A percentile compares a stretch with the other conserved stretches of the same genome.
Evolutionary conservation across 2,888 invertebrate species (phyloP).

Genomic region (Rhingia rostrata): DNA sequence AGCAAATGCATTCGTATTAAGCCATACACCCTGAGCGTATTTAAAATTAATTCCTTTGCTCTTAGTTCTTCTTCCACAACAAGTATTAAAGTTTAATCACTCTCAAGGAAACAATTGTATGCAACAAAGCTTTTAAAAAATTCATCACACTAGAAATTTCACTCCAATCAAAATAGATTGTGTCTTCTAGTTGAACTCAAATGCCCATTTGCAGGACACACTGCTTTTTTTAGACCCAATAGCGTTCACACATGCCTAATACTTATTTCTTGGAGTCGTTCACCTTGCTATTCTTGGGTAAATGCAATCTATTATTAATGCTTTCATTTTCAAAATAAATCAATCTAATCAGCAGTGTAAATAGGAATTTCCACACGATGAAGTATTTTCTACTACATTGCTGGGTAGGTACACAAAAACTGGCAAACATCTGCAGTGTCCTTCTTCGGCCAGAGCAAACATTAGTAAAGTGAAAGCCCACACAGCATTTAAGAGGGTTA

Average conservation of each 20-base stretch:
- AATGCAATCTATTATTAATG: slow-evolving; percentile 39
- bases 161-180: not conserved
- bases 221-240: not conserved
- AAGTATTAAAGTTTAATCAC: slow-evolving; percentile 23
- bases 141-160: slow-evolving; percentile 4
- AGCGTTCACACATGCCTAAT: not conserved
- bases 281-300: not conserved
- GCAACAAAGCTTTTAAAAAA: slow-evolving; percentile 24
- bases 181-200: not conserved
- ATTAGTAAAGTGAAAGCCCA: not conserved
- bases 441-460: not conserved
- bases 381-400: not conserved
- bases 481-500: not conserved
- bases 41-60: slow-evolving; percentile 16
- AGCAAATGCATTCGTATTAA: too few species aligned
- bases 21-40: too few species aligned
- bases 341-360: slow-evolving; percentile 14
- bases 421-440: not conserved
- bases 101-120: not conserved
- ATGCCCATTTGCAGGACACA: not conserved
- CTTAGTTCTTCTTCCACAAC: slow-evolving; percentile 3
- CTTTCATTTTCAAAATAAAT: slow-evolving; percentile 31
- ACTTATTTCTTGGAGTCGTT: slow-evolving; percentile 9
- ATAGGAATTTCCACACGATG: slow-evolving; percentile 2
- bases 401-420: not conserved